Base-by-base conservation (phyloP, 2,797 vertebrate species). In the Parotocinclus haroldoi region DNA sequence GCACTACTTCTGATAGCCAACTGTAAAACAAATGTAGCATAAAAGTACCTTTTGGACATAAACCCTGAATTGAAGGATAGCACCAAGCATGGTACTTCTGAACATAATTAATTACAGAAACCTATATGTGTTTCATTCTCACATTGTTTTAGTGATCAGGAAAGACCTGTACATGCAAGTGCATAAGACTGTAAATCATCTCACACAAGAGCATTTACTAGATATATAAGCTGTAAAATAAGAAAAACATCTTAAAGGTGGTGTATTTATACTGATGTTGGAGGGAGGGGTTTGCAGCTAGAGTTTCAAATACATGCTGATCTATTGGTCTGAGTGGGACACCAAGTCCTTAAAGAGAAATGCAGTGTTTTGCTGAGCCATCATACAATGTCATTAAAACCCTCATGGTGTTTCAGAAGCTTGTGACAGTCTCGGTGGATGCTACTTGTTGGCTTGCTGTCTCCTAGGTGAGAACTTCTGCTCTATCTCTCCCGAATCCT, bases 301-400 rank as follows among this genome's bases (percentile, higher is more conserved):
- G 58, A 63, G 60, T 76, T 80, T 77, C 76, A 76, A 61, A 44
- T 68, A 42, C 52, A 66, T 65, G 66, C 48, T 70, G 71, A 78
- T 75, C 74, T 69, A 66, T 71, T 68, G 71, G 70, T 66, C 70
- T 72, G 73, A 73, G 69, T 46, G 44, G 44, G 62, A 54, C 39
- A 54, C 58, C 68, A 66, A 66, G 67, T 75, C 74, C 76, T 75
- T 76, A 81, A 69, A 76, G 73, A 79, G 77, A 78, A 64, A 74
- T 69, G 49, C 2, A 58, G 51, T 62, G 74, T 73, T 76, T 59
- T 78, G 76, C 80, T 79, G 75, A 79, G 77, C 72, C 77, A 79
- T 75, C 78, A 79, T 10, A 61, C 68, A 70, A 78, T 70, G 63
- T 38, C 52, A 74, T 81, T 70, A 75, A 79, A 81, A 73, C 63